These are phyloP conservation scores for Eleginops maclovinus DNA, from an alignment of 2,113 vertebrate species.

Conservation along the genomic window DNA sequence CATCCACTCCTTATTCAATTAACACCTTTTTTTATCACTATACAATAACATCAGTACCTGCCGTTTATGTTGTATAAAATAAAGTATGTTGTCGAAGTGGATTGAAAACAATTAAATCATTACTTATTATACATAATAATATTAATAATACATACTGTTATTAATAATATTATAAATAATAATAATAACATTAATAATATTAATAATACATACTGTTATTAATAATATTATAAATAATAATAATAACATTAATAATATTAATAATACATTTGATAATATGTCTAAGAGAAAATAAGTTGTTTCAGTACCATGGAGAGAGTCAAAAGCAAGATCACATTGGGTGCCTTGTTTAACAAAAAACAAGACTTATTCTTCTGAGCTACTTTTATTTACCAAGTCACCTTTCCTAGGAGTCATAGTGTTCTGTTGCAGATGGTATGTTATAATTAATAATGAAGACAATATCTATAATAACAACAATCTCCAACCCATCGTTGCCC, in stretches of 20 bases:
- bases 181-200: no score
- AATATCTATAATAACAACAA: neutral
- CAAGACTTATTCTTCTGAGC: neutral
- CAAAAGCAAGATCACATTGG: neutral
- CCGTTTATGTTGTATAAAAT: neutral
- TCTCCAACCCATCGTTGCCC: neutral
- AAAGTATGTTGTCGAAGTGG: no score
- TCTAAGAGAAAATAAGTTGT: neutral
- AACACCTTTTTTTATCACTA: neutral
- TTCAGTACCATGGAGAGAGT: conserved; percentile 49
- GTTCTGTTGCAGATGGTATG: neutral
- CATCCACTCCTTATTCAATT: neutral
- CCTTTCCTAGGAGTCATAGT: neutral
- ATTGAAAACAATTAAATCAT: no score
- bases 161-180: no score
- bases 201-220: no score
- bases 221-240: no score
- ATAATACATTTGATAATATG: neutral
- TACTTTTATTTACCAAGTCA: neutral
- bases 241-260: no score
- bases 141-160: no score
- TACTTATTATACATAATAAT: neutral
- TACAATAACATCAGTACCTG: neutral
- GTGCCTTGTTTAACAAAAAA: neutral
- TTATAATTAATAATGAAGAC: neutral